phyloP scores from a whole-genome alignment of 2,797 vertebrate genomes.

The Coregonus sp. region DNA sequence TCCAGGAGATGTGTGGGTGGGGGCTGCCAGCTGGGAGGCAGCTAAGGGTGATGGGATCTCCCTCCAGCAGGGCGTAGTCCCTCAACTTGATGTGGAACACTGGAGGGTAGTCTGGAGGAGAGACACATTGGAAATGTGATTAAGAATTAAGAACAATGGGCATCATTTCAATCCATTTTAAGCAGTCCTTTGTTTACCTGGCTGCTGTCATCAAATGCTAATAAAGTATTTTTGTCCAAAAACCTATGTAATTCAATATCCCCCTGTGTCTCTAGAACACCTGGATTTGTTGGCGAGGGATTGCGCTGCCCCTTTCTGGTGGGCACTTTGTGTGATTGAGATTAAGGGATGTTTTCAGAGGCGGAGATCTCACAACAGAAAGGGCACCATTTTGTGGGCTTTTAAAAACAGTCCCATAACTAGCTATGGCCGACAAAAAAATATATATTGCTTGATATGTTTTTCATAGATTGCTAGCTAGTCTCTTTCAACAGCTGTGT shows the following conservation, averaged over 20 bases:
- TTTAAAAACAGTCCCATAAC: no score
- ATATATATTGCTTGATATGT: not conserved
- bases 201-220: not conserved
- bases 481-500: not conserved
- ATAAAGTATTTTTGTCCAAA: no score
- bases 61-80: conserved; percentile 94
- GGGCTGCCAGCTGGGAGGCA: conserved; percentile 95
- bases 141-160: not conserved
- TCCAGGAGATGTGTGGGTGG: conserved; percentile 88
- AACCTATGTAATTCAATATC: no score
- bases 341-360: no score
- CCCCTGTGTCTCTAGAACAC: no score
- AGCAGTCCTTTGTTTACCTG: not conserved
- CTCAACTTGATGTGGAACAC: conserved; percentile 97
- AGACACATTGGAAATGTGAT: not conserved
- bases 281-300: no score
- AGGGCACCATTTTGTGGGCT: no score
- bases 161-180: not conserved
- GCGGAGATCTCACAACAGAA: no score
- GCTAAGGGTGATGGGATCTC: conserved; percentile 92
- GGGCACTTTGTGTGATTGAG: no score
- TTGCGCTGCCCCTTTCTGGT: no score
- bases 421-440: not conserved
- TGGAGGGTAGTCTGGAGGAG: conserved; percentile 88
- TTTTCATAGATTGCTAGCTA: not conserved